These are phyloP conservation scores for Eumerus sabulonum DNA, from an alignment of 2,888 invertebrate species.

Conservation along the genomic window DNA sequence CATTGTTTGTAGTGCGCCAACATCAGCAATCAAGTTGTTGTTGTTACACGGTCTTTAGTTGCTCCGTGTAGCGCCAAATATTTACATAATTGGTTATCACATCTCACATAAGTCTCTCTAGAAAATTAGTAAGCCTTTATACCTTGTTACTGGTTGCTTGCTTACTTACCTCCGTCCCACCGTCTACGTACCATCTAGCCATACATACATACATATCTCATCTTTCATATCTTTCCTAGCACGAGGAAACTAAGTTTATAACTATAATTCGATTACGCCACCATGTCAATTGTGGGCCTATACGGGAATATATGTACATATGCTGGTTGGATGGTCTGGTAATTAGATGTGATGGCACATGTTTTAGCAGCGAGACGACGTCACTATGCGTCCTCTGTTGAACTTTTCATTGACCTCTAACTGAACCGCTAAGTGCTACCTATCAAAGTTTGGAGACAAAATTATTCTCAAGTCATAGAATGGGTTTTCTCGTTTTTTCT, in stretches of 20 bases:
- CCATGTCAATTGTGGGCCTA: neutral
- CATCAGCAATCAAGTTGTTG: conserved; percentile 16
- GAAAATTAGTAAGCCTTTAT: conserved; percentile 37
- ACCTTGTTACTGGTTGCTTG: conserved; percentile 26
- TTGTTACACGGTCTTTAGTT: conserved; percentile 24
- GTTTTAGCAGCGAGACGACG: neutral
- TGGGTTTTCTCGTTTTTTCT: conserved; percentile 6
- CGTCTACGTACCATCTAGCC: too few relatives aligned
- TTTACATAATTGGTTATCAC: conserved; percentile 54
- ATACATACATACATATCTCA: conserved; percentile 7
- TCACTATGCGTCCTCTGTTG: neutral
- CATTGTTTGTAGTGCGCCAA: conserved; percentile 37
- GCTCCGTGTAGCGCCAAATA: conserved; percentile 40
- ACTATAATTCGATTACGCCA: conserved; percentile 52
- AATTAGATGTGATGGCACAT: too few relatives aligned
- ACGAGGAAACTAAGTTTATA: conserved; percentile 25
- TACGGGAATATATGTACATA: neutral
- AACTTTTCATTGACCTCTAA: conserved; percentile 52
- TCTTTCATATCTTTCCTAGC: conserved; percentile 4
- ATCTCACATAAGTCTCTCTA: conserved; percentile 31
- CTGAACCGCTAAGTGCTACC: conserved; percentile 8
- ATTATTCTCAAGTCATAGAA: conserved; percentile 10
- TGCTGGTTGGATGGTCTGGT: neutral
- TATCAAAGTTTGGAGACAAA: conserved; percentile 25
- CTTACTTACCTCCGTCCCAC: too few relatives aligned